Percentiles rank a stretch among this genome's conserved stretches.
Evolutionary conservation across 1,140 invertebrate genomes (phyloP).

Genomic region (Spodoptera litura): DNA sequence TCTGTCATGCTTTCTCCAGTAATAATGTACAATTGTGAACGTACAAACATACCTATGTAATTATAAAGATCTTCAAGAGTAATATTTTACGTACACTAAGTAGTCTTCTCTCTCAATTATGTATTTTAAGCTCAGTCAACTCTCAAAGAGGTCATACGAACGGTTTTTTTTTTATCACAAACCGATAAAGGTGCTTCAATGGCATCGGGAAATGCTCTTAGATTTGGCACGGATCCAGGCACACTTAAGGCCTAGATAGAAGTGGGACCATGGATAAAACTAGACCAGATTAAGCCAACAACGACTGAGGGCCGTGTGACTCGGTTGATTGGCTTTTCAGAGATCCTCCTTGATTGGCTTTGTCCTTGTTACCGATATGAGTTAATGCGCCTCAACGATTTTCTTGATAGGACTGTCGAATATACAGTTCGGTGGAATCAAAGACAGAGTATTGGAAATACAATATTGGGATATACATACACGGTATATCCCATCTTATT

Average conservation of each 20-base stretch:
- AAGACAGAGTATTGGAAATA: conserved; percentile 4
- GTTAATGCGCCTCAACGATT: conserved; percentile 21
- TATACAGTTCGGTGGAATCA: conserved; percentile 6
- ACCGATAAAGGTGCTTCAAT: conserved; percentile 28
- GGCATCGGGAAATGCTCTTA: conserved; percentile 13
- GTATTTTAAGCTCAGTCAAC: background rate
- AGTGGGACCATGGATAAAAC: conserved; percentile 28
- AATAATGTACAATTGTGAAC: too few relatives aligned
- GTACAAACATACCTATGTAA: too few relatives aligned
- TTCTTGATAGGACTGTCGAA: conserved; percentile 18
- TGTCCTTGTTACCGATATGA: conserved; percentile 17
- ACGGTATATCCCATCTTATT: background rate
- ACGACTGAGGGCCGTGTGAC: conserved; percentile 2
- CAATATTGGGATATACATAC: background rate
- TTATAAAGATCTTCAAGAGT: too few relatives aligned
- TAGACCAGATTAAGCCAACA: conserved; percentile 29
- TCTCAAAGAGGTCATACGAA: background rate
- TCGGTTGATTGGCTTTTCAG: background rate
- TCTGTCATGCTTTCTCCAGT: too few relatives aligned
- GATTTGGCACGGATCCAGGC: conserved; percentile 30
- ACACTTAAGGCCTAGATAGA: conserved; percentile 34
- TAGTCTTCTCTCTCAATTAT: background rate
- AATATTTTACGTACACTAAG: too few relatives aligned
- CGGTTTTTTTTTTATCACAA: conserved; percentile 29
- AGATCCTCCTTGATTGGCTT: conserved; percentile 17